phyloP scores from a whole-genome alignment of 2,113 vertebrate species.

The Spizaetus ornatus region DNA sequence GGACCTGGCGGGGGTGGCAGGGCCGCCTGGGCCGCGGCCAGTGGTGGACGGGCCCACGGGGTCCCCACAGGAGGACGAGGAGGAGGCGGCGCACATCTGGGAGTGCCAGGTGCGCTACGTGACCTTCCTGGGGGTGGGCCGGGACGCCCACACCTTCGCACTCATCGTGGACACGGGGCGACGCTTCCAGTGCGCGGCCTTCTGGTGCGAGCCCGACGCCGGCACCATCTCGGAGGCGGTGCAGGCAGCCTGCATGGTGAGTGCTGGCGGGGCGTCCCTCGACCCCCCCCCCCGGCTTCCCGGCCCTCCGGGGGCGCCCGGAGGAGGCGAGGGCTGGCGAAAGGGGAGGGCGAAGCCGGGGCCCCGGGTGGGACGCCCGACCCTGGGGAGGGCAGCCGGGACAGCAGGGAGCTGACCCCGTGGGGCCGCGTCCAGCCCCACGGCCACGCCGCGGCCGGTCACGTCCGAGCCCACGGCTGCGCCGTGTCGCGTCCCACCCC shows the following conservation, averaged over 20 bases:
- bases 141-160: conserved; percentile 76
- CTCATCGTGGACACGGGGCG: conserved; percentile 76
- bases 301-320: neutral
- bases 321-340: neutral
- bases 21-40: neutral
- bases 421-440: fast-evolving
- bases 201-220: conserved; percentile 83
- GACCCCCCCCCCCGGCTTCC: fast-evolving
- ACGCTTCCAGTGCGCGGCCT: conserved; percentile 75
- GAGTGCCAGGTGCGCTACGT: conserved; percentile 90
- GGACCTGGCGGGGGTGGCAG: neutral
- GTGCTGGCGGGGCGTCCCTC: neutral
- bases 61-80: conserved; percentile 32
- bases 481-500: too few relatives aligned
- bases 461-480: too few relatives aligned
- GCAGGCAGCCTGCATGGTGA: conserved; percentile 83
- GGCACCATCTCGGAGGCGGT: conserved; percentile 79
- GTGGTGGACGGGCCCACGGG: neutral
- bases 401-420: too few relatives aligned
- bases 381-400: neutral
- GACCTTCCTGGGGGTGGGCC: conserved; percentile 85
- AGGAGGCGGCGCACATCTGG: conserved; percentile 83
- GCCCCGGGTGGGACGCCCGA: too few relatives aligned
- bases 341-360: too few relatives aligned
- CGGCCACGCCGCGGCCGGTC: fast-evolving